Percentiles rank a stretch among this genome's conserved stretches.
These are phyloP conservation scores for Deroptyus accipitrinus DNA, from an alignment of 2,113 vertebrate species.

Conservation along the genomic window DNA sequence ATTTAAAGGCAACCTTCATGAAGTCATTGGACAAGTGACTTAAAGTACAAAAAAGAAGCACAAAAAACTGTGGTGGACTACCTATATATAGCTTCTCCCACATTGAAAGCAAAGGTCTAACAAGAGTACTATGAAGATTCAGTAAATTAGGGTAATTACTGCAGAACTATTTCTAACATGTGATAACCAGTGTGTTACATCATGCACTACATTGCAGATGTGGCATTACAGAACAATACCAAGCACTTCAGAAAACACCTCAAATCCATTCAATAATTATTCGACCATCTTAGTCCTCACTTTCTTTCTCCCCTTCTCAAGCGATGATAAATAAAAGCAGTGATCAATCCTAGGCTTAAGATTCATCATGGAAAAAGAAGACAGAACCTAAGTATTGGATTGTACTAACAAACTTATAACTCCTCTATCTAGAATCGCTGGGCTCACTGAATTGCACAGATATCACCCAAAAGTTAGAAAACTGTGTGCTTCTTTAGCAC, in stretches of 20 bases:
- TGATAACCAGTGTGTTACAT: neutral
- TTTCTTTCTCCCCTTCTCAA: neutral
- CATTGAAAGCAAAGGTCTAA: neutral
- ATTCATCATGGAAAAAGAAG: neutral
- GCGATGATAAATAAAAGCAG: neutral
- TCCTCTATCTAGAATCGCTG: neutral
- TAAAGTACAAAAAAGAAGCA: neutral
- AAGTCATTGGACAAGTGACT: neutral
- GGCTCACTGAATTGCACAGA: neutral
- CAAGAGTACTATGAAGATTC: neutral
- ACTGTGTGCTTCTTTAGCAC: neutral
- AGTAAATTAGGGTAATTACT: neutral
- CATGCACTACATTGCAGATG: neutral
- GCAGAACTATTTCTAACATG: neutral
- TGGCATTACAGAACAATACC: neutral
- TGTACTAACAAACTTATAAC: neutral
- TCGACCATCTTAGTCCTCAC: neutral
- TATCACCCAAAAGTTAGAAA: neutral
- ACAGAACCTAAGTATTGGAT: neutral
- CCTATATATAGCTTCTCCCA: neutral
- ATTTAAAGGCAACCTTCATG: neutral
- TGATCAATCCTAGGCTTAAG: neutral
- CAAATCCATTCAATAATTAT: neutral
- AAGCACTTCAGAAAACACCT: neutral
- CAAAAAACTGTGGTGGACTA: neutral